Evolutionary conservation across 2,797 vertebrate species (phyloP).

Genomic region (Tangara arthus): DNA sequence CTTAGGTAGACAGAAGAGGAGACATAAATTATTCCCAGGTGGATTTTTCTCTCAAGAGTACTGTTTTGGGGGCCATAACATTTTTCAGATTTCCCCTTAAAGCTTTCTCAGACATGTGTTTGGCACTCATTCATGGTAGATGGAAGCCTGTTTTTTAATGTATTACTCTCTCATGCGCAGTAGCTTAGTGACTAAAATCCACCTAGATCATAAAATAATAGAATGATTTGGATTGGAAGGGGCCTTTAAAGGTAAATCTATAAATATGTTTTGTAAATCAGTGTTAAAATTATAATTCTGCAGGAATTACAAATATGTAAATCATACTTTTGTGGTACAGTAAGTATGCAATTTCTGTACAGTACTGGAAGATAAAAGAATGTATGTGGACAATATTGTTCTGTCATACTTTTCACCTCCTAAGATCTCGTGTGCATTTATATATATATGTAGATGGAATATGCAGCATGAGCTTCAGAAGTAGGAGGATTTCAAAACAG

Average conservation of each 20-base stretch:
- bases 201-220: not conserved
- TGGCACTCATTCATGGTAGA: not conserved
- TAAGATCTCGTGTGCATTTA: accelerated
- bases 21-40: not conserved
- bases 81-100: not conserved
- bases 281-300: not conserved
- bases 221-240: not conserved
- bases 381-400: not conserved
- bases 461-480: not conserved
- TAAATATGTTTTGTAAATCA: not conserved
- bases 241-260: not conserved
- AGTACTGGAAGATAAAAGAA: not conserved
- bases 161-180: not conserved
- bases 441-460: not conserved
- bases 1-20: not conserved
- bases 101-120: not conserved
- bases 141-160: not conserved
- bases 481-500: conserved; percentile 21
- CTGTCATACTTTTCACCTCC: not conserved
- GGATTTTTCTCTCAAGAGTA: not conserved
- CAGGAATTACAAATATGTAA: not conserved
- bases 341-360: not conserved
- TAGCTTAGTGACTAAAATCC: not conserved
- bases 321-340: not conserved
- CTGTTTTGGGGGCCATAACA: not conserved